Evolutionary conservation across 2,113 vertebrate genomes (phyloP).

Genomic region (Gobiocypris rarus): DNA sequence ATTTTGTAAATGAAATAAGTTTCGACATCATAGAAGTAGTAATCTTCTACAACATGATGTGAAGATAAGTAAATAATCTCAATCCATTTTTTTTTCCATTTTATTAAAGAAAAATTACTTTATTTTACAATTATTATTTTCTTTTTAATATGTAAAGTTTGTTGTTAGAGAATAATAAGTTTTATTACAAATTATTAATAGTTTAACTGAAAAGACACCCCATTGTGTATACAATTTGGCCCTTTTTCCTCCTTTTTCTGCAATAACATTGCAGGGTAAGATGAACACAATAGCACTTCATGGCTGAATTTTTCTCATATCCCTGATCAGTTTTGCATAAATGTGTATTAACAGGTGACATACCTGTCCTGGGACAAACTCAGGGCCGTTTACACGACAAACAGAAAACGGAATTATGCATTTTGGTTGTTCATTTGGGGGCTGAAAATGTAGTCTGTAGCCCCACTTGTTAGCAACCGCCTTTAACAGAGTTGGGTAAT

Average conservation of each 20-base stretch:
- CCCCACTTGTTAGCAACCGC: too few species aligned
- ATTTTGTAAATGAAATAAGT: too few species aligned
- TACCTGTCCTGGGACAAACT: not conserved
- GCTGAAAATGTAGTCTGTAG: too few species aligned
- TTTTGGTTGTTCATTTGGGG: too few species aligned
- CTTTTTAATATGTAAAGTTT: not conserved
- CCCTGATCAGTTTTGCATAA: not conserved
- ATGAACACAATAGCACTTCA: not conserved
- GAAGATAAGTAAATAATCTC: not conserved
- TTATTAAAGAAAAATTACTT: not conserved
- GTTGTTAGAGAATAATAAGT: not conserved
- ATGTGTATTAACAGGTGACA: not conserved
- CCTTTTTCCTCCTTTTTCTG: not conserved
- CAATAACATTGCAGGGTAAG: not conserved
- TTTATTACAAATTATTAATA: not conserved
- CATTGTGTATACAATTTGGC: too few species aligned
- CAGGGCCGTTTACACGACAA: too few species aligned
- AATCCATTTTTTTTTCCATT: not conserved
- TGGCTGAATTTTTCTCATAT: not conserved
- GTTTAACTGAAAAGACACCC: not conserved
- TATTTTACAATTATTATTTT: not conserved
- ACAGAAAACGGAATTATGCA: too few species aligned
- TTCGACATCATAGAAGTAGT: too few species aligned
- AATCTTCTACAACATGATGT: too few species aligned
- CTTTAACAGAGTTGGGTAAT: too few species aligned